These are phyloP conservation scores for Ips nitidus DNA, from an alignment of 1,140 invertebrate species.

Conservation along the genomic window DNA sequence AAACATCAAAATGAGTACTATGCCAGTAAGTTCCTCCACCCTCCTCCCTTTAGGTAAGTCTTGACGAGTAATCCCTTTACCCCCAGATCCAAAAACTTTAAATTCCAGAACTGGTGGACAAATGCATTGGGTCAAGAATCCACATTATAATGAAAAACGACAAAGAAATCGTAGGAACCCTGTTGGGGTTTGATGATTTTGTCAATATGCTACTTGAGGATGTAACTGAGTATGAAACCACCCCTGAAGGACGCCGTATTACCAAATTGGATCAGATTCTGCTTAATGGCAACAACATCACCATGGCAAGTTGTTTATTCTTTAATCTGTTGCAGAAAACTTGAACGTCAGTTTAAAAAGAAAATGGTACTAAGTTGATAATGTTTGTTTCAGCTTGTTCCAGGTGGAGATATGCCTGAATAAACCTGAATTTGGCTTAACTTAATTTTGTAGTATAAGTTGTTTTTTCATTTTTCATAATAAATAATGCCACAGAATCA, in stretches of 20 bases:
- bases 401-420: conserved; percentile 70
- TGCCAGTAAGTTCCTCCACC: conserved; percentile 49
- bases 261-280: conserved; percentile 98
- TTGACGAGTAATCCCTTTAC: conserved; percentile 10
- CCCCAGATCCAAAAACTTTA: no score
- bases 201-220: conserved; percentile 96
- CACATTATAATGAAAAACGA: conserved; percentile 99
- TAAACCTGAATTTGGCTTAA: conserved; percentile 9
- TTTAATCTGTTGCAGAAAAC: background rate
- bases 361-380: background rate
- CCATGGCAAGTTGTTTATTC: conserved; percentile 72
- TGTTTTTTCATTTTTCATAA: background rate
- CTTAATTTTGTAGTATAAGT: no score
- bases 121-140: conserved; percentile 98
- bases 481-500: background rate
- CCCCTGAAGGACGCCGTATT: conserved; percentile 92
- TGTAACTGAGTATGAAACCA: conserved; percentile 93
- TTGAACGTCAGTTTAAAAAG: background rate
- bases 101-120: conserved; percentile 92
- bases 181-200: conserved; percentile 98
- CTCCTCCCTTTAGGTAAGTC: conserved; percentile 47
- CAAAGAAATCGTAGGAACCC: conserved; percentile 97
- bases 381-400: conserved; percentile 61
- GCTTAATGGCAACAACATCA: conserved; percentile 98
- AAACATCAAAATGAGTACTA: conserved; percentile 44